Percentiles rank a stretch among this genome's conserved stretches.
phyloP scores from a whole-genome alignment of 2,113 vertebrate species.

The Talpa occidentalis region DNA sequence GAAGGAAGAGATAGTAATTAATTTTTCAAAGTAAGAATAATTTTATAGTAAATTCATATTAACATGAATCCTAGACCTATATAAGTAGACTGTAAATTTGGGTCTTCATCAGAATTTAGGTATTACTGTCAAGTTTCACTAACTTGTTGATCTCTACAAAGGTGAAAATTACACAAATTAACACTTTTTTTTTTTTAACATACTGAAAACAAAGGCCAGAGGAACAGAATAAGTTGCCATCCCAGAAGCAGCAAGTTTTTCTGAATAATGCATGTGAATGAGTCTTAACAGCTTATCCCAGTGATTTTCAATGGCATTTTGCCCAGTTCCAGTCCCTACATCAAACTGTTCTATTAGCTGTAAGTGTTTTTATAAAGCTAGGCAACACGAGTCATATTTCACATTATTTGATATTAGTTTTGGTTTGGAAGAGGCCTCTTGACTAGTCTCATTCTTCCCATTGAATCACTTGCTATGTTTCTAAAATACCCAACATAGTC shows the following conservation, averaged over 20 bases:
- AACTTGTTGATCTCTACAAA: background rate
- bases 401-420: background rate
- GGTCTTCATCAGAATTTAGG: background rate
- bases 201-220: background rate
- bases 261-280: background rate
- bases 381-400: background rate
- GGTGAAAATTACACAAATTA: constrained; percentile 15
- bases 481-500: background rate
- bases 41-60: constrained; percentile 14
- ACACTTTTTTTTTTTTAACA: background rate
- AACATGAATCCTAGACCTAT: background rate
- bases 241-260: background rate
- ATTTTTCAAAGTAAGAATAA: constrained; percentile 11
- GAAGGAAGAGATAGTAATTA: background rate
- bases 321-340: background rate
- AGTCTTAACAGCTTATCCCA: background rate
- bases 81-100: background rate
- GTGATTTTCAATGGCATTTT: background rate
- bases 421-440: background rate
- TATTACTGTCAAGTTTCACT: background rate
- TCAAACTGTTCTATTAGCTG: background rate
- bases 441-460: background rate
- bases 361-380: background rate
- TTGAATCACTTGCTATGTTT: background rate
- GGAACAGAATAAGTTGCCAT: background rate